Percentiles rank a stretch among this genome's conserved stretches.
phyloP scores from a whole-genome alignment of 2,113 vertebrate species.

The Ceratotherium simum region DNA sequence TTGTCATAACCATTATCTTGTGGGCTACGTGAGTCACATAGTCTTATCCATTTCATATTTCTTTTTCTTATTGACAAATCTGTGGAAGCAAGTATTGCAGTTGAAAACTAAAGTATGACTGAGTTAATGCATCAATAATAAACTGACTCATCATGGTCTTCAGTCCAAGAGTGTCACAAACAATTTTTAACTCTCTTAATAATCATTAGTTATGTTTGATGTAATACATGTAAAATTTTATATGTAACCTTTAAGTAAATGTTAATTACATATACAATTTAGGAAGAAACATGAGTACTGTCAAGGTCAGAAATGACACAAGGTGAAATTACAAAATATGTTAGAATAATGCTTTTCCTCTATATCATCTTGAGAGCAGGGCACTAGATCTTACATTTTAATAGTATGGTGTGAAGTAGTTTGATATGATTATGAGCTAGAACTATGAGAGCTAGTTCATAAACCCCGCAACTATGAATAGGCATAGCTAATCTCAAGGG shows the following conservation, averaged over 20 bases:
- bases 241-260: background rate
- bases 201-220: background rate
- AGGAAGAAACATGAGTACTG: background rate
- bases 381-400: background rate
- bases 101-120: background rate
- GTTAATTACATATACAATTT: constrained; percentile 15
- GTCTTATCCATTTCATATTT: background rate
- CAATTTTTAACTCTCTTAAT: background rate
- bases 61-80: background rate
- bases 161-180: background rate
- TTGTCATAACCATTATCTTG: background rate
- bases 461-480: background rate
- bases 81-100: background rate
- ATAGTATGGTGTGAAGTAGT: background rate
- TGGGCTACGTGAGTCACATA: background rate
- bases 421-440: background rate
- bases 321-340: background rate
- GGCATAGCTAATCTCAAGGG: background rate
- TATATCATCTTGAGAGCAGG: background rate
- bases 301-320: background rate
- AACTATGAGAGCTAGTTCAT: no score
- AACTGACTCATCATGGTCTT: background rate
- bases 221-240: background rate
- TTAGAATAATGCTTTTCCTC: background rate
- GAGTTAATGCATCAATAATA: background rate